These are phyloP conservation scores for Myiagra hebetior DNA, from an alignment of 2,113 vertebrate species.

Conservation along the genomic window DNA sequence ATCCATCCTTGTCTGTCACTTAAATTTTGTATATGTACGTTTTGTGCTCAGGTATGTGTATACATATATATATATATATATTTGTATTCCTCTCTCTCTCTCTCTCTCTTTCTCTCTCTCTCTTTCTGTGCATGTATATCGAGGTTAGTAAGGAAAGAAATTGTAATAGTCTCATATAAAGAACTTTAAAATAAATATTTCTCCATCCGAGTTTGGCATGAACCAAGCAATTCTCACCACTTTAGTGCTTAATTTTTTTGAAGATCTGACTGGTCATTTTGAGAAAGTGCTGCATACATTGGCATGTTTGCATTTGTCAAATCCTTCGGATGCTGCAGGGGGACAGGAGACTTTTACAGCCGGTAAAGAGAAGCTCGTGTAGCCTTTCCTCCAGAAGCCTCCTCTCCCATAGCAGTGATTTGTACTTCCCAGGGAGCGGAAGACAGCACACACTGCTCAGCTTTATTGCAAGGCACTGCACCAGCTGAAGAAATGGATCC, in stretches of 20 bases:
- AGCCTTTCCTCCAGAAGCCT: conserved; percentile 1
- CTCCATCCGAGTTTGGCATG: neutral
- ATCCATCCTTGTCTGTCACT: neutral
- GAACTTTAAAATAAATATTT: neutral
- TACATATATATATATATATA: too few species aligned
- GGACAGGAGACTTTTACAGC: neutral
- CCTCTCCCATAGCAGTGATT: conserved; percentile 38
- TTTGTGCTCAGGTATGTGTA: neutral
- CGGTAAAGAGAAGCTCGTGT: neutral
- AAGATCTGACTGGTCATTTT: accelerated
- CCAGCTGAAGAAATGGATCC: conserved; percentile 61
- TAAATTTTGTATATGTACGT: accelerated
- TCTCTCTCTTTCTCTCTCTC: neutral
- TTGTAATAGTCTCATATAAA: neutral
- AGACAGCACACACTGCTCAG: conserved; percentile 37
- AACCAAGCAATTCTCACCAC: neutral
- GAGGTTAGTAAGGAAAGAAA: neutral
- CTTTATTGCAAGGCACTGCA: conserved; percentile 48
- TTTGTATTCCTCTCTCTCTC: neutral
- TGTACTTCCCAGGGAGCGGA: conserved; percentile 53
- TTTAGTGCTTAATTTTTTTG: neutral
- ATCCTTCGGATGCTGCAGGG: neutral
- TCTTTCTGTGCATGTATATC: too few species aligned
- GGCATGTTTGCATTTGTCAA: accelerated
- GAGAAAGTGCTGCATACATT: neutral